Evolutionary conservation across 2,797 vertebrate species (phyloP).

Genomic region (Propithecus perrieri): DNA sequence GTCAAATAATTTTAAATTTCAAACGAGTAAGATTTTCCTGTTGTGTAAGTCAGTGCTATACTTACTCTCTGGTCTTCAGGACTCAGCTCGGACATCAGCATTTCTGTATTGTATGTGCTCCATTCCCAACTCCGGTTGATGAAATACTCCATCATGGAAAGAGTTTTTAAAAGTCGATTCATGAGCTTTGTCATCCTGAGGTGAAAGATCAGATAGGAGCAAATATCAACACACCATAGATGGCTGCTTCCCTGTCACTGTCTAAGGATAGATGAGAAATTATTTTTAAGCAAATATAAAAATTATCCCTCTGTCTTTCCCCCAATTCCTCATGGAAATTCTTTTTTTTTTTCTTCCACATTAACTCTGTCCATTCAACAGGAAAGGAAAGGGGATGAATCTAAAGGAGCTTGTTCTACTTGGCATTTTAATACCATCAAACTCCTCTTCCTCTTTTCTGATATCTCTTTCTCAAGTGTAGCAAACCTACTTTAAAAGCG

Average conservation of each 20-base stretch:
- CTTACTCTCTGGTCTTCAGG: conserved; percentile 93
- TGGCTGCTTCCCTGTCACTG: not conserved
- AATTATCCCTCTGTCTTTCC: not conserved
- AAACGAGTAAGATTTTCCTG: not conserved
- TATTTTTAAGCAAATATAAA: not conserved
- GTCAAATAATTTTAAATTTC: not conserved
- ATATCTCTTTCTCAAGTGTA: not conserved
- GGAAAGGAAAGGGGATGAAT: not conserved
- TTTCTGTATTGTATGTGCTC: conserved; percentile 94
- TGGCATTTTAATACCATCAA: not conserved
- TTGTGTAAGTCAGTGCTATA: not conserved
- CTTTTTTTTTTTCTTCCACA: not conserved
- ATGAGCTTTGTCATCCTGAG: conserved; percentile 95
- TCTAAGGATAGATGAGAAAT: not conserved
- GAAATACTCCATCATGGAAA: conserved; percentile 95
- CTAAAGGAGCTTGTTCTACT: not conserved
- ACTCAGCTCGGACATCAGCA: conserved; percentile 93
- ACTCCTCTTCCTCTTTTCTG: not conserved
- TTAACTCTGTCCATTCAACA: not conserved
- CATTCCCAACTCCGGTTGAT: conserved; percentile 95
- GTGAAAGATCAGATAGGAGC: not conserved
- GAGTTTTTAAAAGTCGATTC: conserved; percentile 91
- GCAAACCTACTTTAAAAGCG: not conserved
- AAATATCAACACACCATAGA: not conserved
- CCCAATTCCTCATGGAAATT: not conserved